Conservation (phyloP, 2,113 vertebrate genomes). For the Pungitius pungitius region DNA sequence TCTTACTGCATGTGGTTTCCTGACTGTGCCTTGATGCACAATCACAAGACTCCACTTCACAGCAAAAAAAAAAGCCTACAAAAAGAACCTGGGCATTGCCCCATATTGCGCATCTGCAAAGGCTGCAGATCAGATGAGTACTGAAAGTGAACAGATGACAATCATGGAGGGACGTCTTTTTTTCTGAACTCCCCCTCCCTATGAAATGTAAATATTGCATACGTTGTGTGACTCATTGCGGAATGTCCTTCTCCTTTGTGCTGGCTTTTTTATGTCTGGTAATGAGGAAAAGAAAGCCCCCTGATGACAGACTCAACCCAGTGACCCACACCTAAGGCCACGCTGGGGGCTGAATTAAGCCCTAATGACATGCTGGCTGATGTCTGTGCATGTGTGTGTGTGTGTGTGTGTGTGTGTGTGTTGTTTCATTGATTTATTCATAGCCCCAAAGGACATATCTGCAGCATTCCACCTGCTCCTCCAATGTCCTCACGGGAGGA, state of each 20-base stretch:
- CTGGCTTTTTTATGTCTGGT: slow-evolving; percentile 39
- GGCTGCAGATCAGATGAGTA: neutral
- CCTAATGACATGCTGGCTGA: slow-evolving; percentile 35
- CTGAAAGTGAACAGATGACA: neutral
- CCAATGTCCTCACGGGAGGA: slow-evolving; percentile 57
- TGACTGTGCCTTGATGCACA: slow-evolving; percentile 1
- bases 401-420: slow-evolving; percentile 25
- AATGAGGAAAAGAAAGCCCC: slow-evolving; percentile 57
- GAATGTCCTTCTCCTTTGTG: slow-evolving; percentile 16
- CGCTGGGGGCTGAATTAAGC: slow-evolving; percentile 23
- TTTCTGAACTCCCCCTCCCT: neutral
- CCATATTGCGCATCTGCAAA: neutral
- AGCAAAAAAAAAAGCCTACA: neutral
- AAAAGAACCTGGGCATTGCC: neutral
- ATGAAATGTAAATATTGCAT: slow-evolving; percentile 39
- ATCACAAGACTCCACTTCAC: slow-evolving; percentile 49
- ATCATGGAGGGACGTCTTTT: neutral
- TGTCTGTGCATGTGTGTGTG: slow-evolving; percentile 19
- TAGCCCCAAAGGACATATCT: slow-evolving; percentile 56
- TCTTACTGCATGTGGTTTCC: slow-evolving; percentile 54
- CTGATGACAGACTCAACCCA: slow-evolving; percentile 12
- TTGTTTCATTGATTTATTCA: slow-evolving; percentile 68
- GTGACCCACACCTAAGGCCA: slow-evolving; percentile 44
- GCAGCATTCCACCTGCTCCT: slow-evolving; percentile 75
- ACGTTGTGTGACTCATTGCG: slow-evolving; percentile 31